Percentiles rank a stretch among this genome's conserved stretches.
phyloP scores from a whole-genome alignment of 2,113 vertebrate genomes.

The Microcebus jonahi region DNA sequence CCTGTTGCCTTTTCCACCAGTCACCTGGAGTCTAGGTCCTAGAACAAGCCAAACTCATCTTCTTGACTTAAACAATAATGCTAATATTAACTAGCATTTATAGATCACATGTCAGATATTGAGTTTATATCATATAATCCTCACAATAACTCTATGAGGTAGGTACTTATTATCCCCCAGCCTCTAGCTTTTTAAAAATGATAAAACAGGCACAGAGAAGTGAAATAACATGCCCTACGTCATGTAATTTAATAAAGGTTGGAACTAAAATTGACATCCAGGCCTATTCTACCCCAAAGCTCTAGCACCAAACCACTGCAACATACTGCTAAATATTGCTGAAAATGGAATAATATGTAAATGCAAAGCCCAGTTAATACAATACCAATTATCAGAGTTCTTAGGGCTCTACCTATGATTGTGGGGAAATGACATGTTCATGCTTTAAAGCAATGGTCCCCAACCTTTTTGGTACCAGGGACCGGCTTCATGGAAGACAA shows the following conservation, averaged over 20 bases:
- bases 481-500: too few relatives aligned
- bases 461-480: too few relatives aligned
- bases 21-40: not conserved
- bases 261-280: slow-evolving; percentile 33
- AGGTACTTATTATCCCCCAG: not conserved
- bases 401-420: slow-evolving; percentile 43
- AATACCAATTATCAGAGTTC: slow-evolving; percentile 38
- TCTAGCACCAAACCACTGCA: not conserved
- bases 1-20: slow-evolving; percentile 17
- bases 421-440: slow-evolving; percentile 28
- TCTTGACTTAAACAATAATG: not conserved
- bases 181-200: not conserved
- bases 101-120: slow-evolving; percentile 9
- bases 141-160: slow-evolving; percentile 12
- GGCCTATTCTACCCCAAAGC: not conserved
- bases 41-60: slow-evolving; percentile 35
- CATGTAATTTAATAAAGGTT: slow-evolving; percentile 1
- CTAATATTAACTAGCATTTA: slow-evolving; percentile 20
- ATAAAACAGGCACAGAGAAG: not conserved
- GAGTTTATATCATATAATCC: not conserved
- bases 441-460: not conserved
- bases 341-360: slow-evolving; percentile 30
- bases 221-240: not conserved
- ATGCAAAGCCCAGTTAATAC: slow-evolving; percentile 16
- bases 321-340: slow-evolving; percentile 14